Evolutionary conservation across 2,888 invertebrate genomes (phyloP).

Genomic region (Perizoma flavofasciatum): DNA sequence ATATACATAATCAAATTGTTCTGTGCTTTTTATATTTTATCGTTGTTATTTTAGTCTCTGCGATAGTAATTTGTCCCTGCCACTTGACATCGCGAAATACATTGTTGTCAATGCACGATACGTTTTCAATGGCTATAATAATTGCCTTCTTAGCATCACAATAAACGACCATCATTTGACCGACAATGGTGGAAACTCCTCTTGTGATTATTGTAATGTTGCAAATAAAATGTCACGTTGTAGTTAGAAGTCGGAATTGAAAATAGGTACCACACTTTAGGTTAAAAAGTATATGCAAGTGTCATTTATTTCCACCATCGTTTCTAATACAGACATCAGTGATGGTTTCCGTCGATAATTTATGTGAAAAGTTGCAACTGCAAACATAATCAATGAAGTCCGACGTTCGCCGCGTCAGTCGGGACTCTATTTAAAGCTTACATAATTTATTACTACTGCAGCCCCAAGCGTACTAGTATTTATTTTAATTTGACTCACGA

Average conservation of each 20-base stretch:
- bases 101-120: conserved; percentile 39
- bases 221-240: conserved; percentile 42
- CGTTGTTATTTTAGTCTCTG: conserved; percentile 21
- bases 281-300: conserved; percentile 9
- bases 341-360: conserved; percentile 33
- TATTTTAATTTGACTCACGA: conserved; percentile 50
- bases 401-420: conserved; percentile 17
- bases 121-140: conserved; percentile 60
- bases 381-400: conserved; percentile 40
- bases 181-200: conserved; percentile 52
- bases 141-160: conserved; percentile 69
- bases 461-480: conserved; percentile 42
- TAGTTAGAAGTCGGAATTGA: conserved; percentile 11
- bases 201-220: conserved; percentile 62
- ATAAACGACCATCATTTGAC: conserved; percentile 58
- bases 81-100: conserved; percentile 46
- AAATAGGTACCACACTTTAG: not conserved
- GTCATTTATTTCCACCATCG: conserved; percentile 1
- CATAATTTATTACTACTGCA: conserved; percentile 60
- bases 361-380: conserved; percentile 56
- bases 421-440: conserved; percentile 46
- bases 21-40: conserved; percentile 33
- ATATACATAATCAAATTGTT: conserved; percentile 31
- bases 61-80: conserved; percentile 47
- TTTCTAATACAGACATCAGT: conserved; percentile 22